Conservation (phyloP, 1,140 invertebrate genomes). For the Magallana gigas region DNA sequence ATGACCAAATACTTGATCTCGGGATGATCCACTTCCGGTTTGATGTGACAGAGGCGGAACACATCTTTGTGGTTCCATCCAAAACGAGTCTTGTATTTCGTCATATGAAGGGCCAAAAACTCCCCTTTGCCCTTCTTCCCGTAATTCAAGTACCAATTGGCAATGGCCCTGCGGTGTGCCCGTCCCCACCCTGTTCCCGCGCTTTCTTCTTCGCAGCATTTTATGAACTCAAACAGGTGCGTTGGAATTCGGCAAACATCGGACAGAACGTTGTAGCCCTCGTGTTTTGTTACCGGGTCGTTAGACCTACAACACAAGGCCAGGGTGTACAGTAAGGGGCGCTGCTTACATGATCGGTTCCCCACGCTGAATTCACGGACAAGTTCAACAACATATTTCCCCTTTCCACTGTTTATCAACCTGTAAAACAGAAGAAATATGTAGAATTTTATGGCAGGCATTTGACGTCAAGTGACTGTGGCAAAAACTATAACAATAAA, state of each 20-base stretch:
- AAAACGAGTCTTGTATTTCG: conserved; percentile 83
- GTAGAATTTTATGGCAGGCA: background rate
- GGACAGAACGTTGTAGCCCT: conserved; percentile 63
- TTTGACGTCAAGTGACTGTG: too few species aligned
- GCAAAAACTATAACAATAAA: too few species aligned
- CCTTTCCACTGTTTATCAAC: conserved; percentile 72
- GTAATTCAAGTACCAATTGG: conserved; percentile 82
- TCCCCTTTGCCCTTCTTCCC: conserved; percentile 78
- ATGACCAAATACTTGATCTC: conserved; percentile 60
- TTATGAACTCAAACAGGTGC: conserved; percentile 78
- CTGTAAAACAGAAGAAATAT: conserved; percentile 43
- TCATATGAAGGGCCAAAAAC: conserved; percentile 83
- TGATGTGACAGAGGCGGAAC: conserved; percentile 84
- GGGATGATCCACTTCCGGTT: conserved; percentile 68
- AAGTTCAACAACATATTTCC: conserved; percentile 71
- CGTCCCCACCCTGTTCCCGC: conserved; percentile 82
- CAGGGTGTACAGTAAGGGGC: conserved; percentile 73
- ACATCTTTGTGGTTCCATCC: conserved; percentile 86
- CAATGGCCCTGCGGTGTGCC: conserved; percentile 83
- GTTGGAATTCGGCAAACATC: conserved; percentile 79
- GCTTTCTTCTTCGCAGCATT: conserved; percentile 65
- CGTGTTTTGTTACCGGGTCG: conserved; percentile 65
- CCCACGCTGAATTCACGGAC: conserved; percentile 72
- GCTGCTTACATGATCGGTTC: conserved; percentile 76
- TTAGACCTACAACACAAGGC: conserved; percentile 74